These are phyloP conservation scores for Mareca penelope DNA, from an alignment of 2,797 vertebrate species.

Conservation along the genomic window DNA sequence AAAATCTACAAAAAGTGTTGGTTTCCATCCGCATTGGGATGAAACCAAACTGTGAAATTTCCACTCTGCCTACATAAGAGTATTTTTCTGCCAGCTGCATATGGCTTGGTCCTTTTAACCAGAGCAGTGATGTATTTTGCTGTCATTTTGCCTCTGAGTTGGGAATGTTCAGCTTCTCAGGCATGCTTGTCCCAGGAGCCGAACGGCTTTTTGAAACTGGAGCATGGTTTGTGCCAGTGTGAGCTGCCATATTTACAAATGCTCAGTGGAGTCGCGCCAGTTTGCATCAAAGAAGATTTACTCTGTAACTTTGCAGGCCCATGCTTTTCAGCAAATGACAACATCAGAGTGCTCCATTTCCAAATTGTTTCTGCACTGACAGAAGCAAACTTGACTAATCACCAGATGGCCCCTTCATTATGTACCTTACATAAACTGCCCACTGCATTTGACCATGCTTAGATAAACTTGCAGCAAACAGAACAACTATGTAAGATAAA, in stretches of 20 bases:
- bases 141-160: not conserved
- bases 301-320: not conserved
- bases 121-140: not conserved
- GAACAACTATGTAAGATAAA: not conserved
- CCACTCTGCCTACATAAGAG: not conserved
- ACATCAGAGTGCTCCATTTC: not conserved
- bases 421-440: not conserved
- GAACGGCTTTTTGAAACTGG: not conserved
- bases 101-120: not conserved
- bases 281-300: not conserved
- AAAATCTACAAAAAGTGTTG: not conserved
- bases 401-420: not conserved
- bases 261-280: not conserved
- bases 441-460: not conserved
- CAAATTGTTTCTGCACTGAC: not conserved
- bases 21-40: not conserved
- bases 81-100: not conserved
- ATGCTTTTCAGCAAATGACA: not conserved
- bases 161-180: not conserved
- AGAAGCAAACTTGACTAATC: not conserved
- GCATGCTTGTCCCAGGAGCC: not conserved
- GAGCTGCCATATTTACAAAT: not conserved
- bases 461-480: not conserved
- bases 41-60: not conserved
- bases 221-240: not conserved